Conservation (phyloP, 2,888 invertebrate species). For the Hirtodrosophila histrioides region DNA sequence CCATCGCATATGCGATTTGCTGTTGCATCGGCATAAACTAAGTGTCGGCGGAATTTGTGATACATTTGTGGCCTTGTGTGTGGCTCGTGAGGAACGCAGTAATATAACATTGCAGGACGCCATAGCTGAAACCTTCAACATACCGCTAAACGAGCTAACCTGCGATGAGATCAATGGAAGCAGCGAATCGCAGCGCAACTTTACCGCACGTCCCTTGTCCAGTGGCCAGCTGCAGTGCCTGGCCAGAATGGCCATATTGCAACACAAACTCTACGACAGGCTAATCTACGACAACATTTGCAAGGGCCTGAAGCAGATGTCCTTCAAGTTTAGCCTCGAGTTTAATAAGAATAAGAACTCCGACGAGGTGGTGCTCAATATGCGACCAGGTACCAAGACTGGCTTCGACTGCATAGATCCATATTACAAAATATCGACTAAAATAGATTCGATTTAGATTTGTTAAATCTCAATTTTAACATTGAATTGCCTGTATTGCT, state of each 20-base stretch:
- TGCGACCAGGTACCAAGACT: slow-evolving; percentile 49
- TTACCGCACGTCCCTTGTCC: slow-evolving; percentile 44
- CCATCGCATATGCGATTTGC: slow-evolving; percentile 53
- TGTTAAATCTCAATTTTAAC: no score
- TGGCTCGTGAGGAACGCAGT: slow-evolving; percentile 30
- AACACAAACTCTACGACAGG: slow-evolving; percentile 42
- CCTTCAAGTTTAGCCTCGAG: slow-evolving; percentile 39
- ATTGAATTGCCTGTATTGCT: no score
- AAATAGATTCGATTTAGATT: not conserved
- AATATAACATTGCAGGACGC: slow-evolving; percentile 44
- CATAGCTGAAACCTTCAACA: slow-evolving; percentile 33
- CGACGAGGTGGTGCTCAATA: slow-evolving; percentile 38
- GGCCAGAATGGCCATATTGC: slow-evolving; percentile 47
- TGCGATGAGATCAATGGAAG: slow-evolving; percentile 38
- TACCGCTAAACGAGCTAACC: slow-evolving; percentile 36
- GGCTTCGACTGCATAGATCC: slow-evolving; percentile 47
- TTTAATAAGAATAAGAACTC: slow-evolving; percentile 9
- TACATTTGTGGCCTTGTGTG: slow-evolving; percentile 58
- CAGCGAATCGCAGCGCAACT: slow-evolving; percentile 34
- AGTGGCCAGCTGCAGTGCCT: slow-evolving; percentile 41
- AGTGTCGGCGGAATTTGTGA: slow-evolving; percentile 49
- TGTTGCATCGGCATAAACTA: slow-evolving; percentile 31
- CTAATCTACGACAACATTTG: slow-evolving; percentile 44
- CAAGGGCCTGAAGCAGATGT: slow-evolving; percentile 35
- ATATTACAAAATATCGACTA: slow-evolving; percentile 16